phyloP scores from a whole-genome alignment of 2,888 invertebrate species.

The Macrophya annulata region DNA sequence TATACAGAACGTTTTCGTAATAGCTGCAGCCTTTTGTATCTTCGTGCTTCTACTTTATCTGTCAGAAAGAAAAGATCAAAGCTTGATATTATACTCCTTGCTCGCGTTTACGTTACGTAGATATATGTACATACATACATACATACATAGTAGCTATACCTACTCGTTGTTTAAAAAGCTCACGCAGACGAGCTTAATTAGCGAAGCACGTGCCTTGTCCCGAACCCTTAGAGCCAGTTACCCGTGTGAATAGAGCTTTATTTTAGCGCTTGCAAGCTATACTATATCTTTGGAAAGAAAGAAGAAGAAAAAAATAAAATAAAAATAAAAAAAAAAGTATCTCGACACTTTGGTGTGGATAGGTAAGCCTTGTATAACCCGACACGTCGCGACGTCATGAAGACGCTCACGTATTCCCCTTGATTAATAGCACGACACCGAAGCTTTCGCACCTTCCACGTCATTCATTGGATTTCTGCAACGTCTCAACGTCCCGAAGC shows the following conservation, averaged over 20 bases:
- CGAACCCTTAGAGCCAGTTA: not conserved
- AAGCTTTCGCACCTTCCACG: slow-evolving; percentile 32
- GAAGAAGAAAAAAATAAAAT: no score
- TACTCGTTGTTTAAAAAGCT: slow-evolving; percentile 43
- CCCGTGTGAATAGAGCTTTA: slow-evolving; percentile 49
- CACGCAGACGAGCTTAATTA: slow-evolving; percentile 47
- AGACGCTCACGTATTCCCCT: slow-evolving; percentile 54
- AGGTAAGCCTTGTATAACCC: not conserved
- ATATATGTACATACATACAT: not conserved
- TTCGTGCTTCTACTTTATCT: slow-evolving; percentile 41
- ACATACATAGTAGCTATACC: no score
- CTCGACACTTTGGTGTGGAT: slow-evolving; percentile 25
- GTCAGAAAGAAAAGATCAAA: slow-evolving; percentile 51
- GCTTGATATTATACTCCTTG: not conserved
- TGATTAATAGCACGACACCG: slow-evolving; percentile 44
- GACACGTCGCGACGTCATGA: not conserved
- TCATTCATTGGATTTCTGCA: slow-evolving; percentile 52
- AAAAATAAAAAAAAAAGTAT: not conserved
- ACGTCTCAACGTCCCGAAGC: slow-evolving; percentile 7
- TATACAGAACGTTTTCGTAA: not conserved
- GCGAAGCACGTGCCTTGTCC: slow-evolving; percentile 30
- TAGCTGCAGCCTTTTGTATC: not conserved
- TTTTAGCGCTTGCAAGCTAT: not conserved
- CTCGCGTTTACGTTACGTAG: not conserved
- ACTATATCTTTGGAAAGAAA: no score